These are phyloP conservation scores for Sebastes kiyomatsui DNA, from an alignment of 2,797 vertebrate species.

Conservation along the genomic window DNA sequence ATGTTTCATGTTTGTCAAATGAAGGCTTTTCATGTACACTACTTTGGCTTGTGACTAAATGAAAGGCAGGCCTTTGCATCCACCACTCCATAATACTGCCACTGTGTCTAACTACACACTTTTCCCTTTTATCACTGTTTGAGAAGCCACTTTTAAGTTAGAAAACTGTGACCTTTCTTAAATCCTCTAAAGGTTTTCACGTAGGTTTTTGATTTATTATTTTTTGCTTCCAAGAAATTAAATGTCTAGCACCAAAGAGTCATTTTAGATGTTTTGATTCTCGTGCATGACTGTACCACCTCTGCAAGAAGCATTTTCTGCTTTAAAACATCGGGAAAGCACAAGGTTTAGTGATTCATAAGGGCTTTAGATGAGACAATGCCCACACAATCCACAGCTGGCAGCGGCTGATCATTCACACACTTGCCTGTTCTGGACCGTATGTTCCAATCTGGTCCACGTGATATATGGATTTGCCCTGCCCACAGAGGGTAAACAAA, in stretches of 20 bases:
- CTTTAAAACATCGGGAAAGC: slow-evolving; percentile 28
- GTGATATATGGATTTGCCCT: slow-evolving; percentile 72
- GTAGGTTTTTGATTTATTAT: slow-evolving; percentile 2
- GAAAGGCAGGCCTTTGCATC: slow-evolving; percentile 50
- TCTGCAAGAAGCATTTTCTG: slow-evolving; percentile 9
- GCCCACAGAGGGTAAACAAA: slow-evolving; percentile 63
- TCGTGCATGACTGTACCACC: not conserved
- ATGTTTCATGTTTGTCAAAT: slow-evolving; percentile 69
- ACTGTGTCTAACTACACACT: slow-evolving; percentile 3
- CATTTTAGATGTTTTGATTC: not conserved
- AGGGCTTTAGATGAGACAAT: slow-evolving; percentile 45
- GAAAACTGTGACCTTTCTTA: slow-evolving; percentile 13
- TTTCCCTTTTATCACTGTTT: slow-evolving; percentile 22
- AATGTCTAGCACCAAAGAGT: not conserved
- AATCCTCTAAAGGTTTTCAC: slow-evolving; percentile 6
- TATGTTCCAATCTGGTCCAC: slow-evolving; percentile 56
- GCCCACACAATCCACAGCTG: slow-evolving; percentile 44
- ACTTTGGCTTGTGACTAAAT: slow-evolving; percentile 62
- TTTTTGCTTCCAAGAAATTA: slow-evolving; percentile 6
- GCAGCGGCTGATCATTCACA: slow-evolving; percentile 42
- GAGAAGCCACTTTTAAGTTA: slow-evolving; percentile 3
- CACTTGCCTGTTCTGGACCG: slow-evolving; percentile 12
- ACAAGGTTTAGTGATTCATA: slow-evolving; percentile 23
- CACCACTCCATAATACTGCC: slow-evolving; percentile 35
- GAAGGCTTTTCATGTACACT: slow-evolving; percentile 60